These are phyloP conservation scores for Rhopalosiphum maidis DNA, from an alignment of 1,140 invertebrate genomes.

Conservation along the genomic window DNA sequence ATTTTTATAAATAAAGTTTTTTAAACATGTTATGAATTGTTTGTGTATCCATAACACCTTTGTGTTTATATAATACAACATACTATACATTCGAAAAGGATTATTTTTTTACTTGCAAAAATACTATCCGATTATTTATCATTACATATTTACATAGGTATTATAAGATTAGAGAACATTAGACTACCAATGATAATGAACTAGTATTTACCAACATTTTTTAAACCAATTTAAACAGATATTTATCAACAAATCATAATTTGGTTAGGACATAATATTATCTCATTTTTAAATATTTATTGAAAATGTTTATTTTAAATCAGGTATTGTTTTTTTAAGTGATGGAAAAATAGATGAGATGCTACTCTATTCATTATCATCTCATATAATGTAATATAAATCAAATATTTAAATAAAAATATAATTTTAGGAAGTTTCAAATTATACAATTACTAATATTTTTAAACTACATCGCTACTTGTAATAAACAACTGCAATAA, in stretches of 20 bases:
- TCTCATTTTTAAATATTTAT: background rate
- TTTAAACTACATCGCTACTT: background rate
- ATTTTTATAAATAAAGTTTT: too few species aligned
- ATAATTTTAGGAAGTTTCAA: background rate
- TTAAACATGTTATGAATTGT: too few species aligned
- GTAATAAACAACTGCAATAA: background rate
- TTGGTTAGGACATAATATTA: background rate
- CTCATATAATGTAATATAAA: background rate
- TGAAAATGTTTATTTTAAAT: background rate
- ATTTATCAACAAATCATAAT: background rate
- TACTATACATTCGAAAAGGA: background rate
- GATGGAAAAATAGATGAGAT: too few species aligned
- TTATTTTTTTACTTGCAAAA: background rate
- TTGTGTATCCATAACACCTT: too few species aligned
- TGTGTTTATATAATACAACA: background rate
- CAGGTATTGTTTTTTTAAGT: background rate
- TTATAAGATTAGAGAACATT: background rate
- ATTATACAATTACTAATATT: background rate
- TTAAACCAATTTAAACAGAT: background rate
- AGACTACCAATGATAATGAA: background rate
- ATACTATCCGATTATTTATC: background rate
- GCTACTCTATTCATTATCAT: too few species aligned
- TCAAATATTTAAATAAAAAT: background rate
- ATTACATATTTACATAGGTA: background rate
- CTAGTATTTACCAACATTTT: background rate